A percentile compares a stretch with the other conserved stretches of the same genome.
Conservation (phyloP, 2,113 vertebrate species). For the Chelonoidis abingdonii region DNA sequence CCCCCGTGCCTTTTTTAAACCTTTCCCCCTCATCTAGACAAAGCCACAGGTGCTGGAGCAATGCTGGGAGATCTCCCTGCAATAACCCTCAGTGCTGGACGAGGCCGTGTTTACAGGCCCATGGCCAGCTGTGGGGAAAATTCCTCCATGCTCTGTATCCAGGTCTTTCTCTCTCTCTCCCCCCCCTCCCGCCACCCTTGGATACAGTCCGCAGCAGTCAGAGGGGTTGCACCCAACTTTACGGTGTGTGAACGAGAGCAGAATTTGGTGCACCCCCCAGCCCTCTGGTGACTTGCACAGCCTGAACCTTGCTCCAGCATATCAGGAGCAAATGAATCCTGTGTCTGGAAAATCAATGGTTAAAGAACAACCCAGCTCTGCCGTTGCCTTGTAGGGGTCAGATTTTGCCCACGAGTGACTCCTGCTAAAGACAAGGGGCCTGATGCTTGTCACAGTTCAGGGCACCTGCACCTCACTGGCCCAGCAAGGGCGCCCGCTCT, state of each 20-base stretch:
- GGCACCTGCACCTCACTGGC: neutral
- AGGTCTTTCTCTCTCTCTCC: neutral
- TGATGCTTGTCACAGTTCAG: neutral
- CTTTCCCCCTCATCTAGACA: neutral
- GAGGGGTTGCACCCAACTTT: neutral
- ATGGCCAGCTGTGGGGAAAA: neutral
- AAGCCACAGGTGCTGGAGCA: neutral
- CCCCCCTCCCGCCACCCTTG: fast-evolving
- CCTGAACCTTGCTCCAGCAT: neutral
- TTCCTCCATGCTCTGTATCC: neutral
- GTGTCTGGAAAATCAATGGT: neutral
- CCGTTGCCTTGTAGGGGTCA: neutral
- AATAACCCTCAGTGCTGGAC: neutral
- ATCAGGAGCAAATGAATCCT: neutral
- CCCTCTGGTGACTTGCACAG: neutral
- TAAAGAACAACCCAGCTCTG: neutral
- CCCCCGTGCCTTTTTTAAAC: neutral
- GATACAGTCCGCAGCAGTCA: neutral
- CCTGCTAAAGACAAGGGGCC: neutral
- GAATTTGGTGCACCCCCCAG: neutral
- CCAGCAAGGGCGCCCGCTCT: neutral
- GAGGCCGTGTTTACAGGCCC: neutral
- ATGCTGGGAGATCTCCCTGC: neutral
- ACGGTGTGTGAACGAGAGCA: neutral
- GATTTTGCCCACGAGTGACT: neutral